These are phyloP conservation scores for Pilophorus perplexus DNA, from an alignment of 2,888 invertebrate species.

Conservation along the genomic window DNA sequence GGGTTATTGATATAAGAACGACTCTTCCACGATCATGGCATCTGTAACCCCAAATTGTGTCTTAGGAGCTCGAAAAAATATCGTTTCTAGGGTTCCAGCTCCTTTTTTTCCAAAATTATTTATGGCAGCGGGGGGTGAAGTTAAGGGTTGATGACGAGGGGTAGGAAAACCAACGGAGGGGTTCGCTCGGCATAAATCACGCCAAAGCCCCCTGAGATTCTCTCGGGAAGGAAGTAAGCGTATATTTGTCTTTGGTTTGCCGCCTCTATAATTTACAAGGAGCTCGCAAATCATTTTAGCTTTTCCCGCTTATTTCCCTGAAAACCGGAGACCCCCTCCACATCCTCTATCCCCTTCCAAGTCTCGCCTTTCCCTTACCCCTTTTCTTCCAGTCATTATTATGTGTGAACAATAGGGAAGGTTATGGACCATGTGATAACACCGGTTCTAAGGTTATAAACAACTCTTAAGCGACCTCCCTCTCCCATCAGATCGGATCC, in stretches of 20 bases:
- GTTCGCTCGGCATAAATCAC: conserved; percentile 29
- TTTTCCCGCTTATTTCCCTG: conserved; percentile 17
- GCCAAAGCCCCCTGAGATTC: conserved; percentile 21
- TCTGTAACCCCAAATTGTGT: conserved; percentile 19
- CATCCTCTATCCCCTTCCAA: background rate
- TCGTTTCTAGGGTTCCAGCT: conserved; percentile 20
- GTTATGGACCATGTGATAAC: conserved; percentile 25
- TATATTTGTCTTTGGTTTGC: conserved; percentile 39
- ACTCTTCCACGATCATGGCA: conserved; percentile 11
- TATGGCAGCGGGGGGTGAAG: conserved; percentile 22
- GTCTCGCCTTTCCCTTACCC: background rate
- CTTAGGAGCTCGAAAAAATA: conserved; percentile 22
- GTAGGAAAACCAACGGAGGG: background rate
- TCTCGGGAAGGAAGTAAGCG: conserved; percentile 20
- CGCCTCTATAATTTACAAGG: conserved; percentile 36
- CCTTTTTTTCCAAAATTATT: conserved; percentile 18
- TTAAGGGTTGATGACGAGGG: conserved; percentile 4
- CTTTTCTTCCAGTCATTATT: conserved; percentile 19
- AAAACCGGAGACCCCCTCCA: too few species aligned
- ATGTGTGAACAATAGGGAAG: conserved; percentile 28
- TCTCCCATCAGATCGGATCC: conserved; percentile 4
- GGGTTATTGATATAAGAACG: conserved; percentile 22
- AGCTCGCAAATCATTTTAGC: conserved; percentile 36
- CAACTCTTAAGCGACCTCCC: conserved; percentile 17
- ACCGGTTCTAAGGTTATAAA: conserved; percentile 24